Evolutionary conservation across 2,113 vertebrate species (phyloP), one percentile per base, ranked within the genome.

Genomic region (Oreocharis arfaki): DNA sequence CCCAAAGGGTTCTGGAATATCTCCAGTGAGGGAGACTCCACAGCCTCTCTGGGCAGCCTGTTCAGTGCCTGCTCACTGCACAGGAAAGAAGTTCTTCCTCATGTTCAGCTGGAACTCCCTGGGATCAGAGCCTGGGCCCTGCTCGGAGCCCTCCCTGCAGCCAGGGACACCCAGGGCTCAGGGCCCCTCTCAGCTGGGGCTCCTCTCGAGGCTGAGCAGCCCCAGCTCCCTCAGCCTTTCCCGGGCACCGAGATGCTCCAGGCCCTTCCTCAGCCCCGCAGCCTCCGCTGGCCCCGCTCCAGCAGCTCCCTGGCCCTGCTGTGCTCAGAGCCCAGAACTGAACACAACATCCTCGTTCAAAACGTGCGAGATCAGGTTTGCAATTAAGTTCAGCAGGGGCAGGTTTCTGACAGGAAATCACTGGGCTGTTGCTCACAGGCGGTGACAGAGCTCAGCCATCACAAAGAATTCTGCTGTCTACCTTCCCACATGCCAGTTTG

Each of bases 401-500:
- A 81, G 93, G 55, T 81, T 84, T 50, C 41, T 87, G 94, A 89
- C 87, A 52, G 89, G 71, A 59, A 73, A 61, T 91, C 87, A 57
- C 84, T 0, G 24, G 64, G 61, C 73, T 89, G 80, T 3, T 84
- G 63, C 87, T 87, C 93, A 53, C 15, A 30, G 89, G 84, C 46
- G 83, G 87, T 76, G 91, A 89, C 95, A 92, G 91, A 68, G 82
- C 70, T 69, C 74, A 52, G 69, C 39, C 2, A 60, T 79, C 77
- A 49, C 77, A 47, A 57, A 49, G 37, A 37, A 95, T 87, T 64
- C 41, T 1, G 0, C 57, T 55, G 87, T 22, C 81, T 83, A 21
- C 87, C 91, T 84, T 50, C 52, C 65, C 15, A 3, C 60, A 17
- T 22, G 93, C 69, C 96, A 79, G 53, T 19, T 61, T 61, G 61